These are phyloP conservation scores for Axis porcinus DNA, from an alignment of 2,113 vertebrate species.

Conservation along the genomic window DNA sequence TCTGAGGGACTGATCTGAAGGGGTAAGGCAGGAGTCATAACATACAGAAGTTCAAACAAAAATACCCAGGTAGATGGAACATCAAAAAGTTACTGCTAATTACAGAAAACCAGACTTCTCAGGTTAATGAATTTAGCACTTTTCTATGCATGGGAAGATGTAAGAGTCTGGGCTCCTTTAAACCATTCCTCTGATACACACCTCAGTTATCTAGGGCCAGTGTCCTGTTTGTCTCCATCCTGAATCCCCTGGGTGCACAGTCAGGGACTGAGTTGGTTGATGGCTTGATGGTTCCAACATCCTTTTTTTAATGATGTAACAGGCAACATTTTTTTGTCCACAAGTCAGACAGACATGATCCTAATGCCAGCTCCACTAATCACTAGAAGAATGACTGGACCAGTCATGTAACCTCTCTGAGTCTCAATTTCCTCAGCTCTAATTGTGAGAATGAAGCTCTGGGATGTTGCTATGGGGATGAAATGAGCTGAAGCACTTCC, in stretches of 20 bases:
- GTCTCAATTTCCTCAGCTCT: neutral
- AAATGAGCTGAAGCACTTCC: neutral
- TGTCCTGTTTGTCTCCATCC: neutral
- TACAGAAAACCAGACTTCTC: neutral
- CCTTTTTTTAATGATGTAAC: neutral
- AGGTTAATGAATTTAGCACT: neutral
- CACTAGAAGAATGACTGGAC: neutral
- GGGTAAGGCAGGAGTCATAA: neutral
- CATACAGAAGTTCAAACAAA: neutral
- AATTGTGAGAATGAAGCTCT: neutral
- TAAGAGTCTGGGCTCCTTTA: neutral
- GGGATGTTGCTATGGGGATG: neutral
- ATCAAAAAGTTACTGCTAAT: neutral
- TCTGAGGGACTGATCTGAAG: neutral
- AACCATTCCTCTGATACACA: neutral
- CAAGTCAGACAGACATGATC: neutral
- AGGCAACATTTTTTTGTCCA: neutral
- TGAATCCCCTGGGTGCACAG: neutral
- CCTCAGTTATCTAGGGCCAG: neutral
- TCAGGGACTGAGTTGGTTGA: neutral
- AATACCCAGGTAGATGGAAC: neutral
- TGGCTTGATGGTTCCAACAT: neutral
- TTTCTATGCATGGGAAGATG: neutral
- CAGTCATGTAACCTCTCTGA: neutral
- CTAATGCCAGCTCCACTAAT: neutral